phyloP scores from a whole-genome alignment of 2,797 vertebrate genomes.

The Atherinosoma microstoma region DNA sequence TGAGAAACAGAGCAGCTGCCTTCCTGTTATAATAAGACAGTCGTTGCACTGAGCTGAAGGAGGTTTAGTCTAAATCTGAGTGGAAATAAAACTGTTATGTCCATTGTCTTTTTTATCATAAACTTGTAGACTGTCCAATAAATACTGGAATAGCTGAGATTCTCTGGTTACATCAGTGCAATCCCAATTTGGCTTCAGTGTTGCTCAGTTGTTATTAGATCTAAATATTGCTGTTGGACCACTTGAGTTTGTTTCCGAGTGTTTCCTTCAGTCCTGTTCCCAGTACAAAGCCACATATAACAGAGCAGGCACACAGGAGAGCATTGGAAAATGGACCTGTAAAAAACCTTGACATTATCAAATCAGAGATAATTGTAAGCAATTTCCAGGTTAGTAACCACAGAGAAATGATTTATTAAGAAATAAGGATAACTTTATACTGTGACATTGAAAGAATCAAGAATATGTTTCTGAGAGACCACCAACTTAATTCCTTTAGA shows the following conservation, averaged over 20 bases:
- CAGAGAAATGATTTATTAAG: neutral
- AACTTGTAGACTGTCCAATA: conserved; percentile 51
- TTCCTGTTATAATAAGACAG: conserved; percentile 4
- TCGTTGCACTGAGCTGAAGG: conserved; percentile 6
- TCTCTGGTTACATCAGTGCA: conserved; percentile 33
- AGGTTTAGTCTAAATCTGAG: conserved; percentile 63
- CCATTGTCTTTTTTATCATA: conserved; percentile 33
- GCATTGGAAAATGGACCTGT: neutral
- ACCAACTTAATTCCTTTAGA: neutral
- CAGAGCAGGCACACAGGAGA: conserved; percentile 1
- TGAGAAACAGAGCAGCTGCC: neutral
- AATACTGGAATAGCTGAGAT: conserved; percentile 52
- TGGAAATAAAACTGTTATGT: conserved; percentile 55
- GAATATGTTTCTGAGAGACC: neutral
- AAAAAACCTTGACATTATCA: neutral
- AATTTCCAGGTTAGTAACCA: neutral
- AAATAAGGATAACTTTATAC: too few species aligned
- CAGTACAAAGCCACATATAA: conserved; percentile 5
- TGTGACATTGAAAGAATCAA: neutral
- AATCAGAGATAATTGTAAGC: neutral
- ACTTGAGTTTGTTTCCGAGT: conserved; percentile 36
- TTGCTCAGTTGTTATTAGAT: conserved; percentile 23
- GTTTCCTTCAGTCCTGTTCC: conserved; percentile 37
- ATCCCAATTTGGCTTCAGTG: conserved; percentile 14
- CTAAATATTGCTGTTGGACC: conserved; percentile 67